Evolutionary conservation across 2,113 vertebrate species (phyloP).

Genomic region (Sinocyclocheilus grahami): DNA sequence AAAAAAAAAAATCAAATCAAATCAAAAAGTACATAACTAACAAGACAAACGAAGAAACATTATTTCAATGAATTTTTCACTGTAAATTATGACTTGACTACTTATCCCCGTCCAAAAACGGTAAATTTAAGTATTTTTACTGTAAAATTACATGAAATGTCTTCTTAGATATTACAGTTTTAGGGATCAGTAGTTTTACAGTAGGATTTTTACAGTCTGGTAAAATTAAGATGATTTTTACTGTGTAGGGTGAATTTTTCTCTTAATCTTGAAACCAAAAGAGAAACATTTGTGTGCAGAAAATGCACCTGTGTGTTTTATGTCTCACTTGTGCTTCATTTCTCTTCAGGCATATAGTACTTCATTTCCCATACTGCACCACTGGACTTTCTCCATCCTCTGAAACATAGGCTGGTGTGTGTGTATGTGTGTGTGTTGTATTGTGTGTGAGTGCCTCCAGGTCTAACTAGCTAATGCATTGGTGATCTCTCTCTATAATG

Average conservation of each 20-base stretch:
- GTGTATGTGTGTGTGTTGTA: not conserved
- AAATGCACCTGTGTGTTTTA: not conserved
- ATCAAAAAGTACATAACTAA: no score
- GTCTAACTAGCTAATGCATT: slow-evolving; percentile 34
- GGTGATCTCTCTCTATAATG: slow-evolving; percentile 30
- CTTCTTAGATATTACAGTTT: no score
- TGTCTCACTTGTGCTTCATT: slow-evolving; percentile 24
- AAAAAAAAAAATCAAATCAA: no score
- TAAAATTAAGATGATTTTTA: no score
- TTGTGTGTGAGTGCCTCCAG: slow-evolving; percentile 18
- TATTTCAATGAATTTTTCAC: no score
- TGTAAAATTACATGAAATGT: no score
- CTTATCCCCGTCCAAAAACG: no score
- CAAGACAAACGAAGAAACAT: no score
- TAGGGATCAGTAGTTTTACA: no score
- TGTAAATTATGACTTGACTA: no score
- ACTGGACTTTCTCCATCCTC: not conserved
- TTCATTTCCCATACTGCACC: slow-evolving; percentile 40
- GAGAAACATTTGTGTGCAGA: not conserved
- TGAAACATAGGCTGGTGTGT: not conserved
- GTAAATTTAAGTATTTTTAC: no score
- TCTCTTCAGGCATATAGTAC: slow-evolving; percentile 39
- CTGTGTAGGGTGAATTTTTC: not conserved
- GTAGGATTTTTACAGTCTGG: no score
- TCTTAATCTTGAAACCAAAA: not conserved